A percentile compares a stretch with the other conserved stretches of the same genome.
Conservation (phyloP, 2,888 invertebrate genomes). For the Smittia aterrima region DNA sequence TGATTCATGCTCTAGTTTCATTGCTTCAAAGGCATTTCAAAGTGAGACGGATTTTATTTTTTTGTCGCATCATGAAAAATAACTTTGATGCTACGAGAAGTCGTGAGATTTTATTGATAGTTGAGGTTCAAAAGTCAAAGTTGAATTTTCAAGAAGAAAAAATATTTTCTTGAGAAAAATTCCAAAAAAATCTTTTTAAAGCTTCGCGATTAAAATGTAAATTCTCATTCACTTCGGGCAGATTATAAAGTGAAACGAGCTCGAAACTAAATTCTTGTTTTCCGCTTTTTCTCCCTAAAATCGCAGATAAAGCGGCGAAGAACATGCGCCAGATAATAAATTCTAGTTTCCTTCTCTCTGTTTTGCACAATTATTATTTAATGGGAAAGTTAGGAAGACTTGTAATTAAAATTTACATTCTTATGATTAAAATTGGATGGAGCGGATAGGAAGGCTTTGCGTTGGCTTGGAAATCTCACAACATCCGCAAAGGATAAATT, state of each 20-base stretch:
- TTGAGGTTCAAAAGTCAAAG: background rate
- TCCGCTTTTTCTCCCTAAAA: background rate
- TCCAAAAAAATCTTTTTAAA: slow-evolving; percentile 26
- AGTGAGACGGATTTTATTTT: background rate
- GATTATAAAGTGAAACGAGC: background rate
- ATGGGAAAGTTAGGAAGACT: slow-evolving; percentile 32
- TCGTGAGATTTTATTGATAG: background rate
- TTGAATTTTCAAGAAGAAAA: no score
- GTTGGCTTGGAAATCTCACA: background rate
- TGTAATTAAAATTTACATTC: slow-evolving; percentile 38
- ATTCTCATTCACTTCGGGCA: slow-evolving; percentile 35
- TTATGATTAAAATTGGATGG: background rate
- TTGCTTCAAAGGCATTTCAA: background rate
- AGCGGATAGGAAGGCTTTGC: background rate
- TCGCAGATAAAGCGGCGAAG: background rate
- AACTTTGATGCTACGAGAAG: no score
- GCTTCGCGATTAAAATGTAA: slow-evolving; percentile 30
- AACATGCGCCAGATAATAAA: background rate
- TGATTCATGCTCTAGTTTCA: background rate
- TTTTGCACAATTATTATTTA: slow-evolving; percentile 40
- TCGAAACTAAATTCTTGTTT: background rate
- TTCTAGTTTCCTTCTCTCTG: background rate
- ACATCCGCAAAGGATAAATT: background rate
- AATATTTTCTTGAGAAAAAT: no score
- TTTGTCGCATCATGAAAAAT: background rate